Evolutionary conservation across 2,888 invertebrate genomes (phyloP).

Genomic region (Nymphalis c-album): DNA sequence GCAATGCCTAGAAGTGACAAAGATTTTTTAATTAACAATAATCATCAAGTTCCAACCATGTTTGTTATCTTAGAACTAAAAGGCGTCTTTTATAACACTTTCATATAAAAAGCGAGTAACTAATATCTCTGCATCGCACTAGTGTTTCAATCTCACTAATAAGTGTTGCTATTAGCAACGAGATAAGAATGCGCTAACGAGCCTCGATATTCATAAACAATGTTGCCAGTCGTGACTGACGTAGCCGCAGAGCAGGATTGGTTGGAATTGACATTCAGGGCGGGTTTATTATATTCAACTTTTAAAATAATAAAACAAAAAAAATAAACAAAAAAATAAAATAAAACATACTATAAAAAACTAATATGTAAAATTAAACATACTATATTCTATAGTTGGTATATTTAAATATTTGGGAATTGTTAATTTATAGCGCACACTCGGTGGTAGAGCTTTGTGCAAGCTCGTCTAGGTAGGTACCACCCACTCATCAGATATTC

Average conservation of each 20-base stretch:
- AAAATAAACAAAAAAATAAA: no score
- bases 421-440: no score
- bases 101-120: slow-evolving; percentile 18
- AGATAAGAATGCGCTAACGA: slow-evolving; percentile 61
- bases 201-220: slow-evolving; percentile 48
- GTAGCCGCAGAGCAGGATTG: slow-evolving; percentile 25
- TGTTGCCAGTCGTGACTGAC: slow-evolving; percentile 53
- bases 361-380: no score
- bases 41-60: slow-evolving; percentile 4
- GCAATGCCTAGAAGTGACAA: not conserved
- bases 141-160: slow-evolving; percentile 39
- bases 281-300: no score
- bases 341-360: no score
- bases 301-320: no score
- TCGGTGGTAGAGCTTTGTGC: no score
- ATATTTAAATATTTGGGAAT: no score
- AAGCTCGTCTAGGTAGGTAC: no score
- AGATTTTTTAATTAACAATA: slow-evolving; percentile 11
- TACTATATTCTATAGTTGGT: no score
- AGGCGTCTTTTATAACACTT: slow-evolving; percentile 25
- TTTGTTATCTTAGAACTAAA: slow-evolving; percentile 5
- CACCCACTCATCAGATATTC: no score
- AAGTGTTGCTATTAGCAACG: slow-evolving; percentile 55
- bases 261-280: slow-evolving; percentile 10
- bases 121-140: slow-evolving; percentile 7